These are phyloP conservation scores for Drosophila sordidula DNA, from an alignment of 2,888 invertebrate species.

Conservation along the genomic window DNA sequence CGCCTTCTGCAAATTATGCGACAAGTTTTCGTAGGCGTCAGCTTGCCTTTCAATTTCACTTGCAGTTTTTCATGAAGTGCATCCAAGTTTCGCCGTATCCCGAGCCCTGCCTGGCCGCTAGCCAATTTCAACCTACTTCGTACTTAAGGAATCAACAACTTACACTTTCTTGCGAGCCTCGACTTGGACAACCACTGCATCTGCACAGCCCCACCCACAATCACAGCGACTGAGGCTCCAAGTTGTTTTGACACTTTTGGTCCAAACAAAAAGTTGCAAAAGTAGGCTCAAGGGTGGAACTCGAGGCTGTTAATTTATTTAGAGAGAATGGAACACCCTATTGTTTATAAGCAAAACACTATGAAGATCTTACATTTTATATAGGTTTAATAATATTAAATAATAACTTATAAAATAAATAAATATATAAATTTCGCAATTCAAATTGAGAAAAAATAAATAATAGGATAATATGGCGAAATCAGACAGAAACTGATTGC, in stretches of 20 bases:
- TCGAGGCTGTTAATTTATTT: not conserved
- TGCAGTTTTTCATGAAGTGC: slow-evolving; percentile 58
- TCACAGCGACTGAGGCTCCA: slow-evolving; percentile 45
- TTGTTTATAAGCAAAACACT: no score
- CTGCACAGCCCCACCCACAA: slow-evolving; percentile 9
- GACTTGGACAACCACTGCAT: slow-evolving; percentile 20
- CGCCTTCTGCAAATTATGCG: slow-evolving; percentile 56
- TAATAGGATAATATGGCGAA: no score
- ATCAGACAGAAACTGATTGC: no score
- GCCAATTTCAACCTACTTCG: slow-evolving; percentile 33
- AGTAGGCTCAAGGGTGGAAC: slow-evolving; percentile 26
- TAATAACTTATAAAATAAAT: no score
- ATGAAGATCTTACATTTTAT: no score
- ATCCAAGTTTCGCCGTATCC: slow-evolving; percentile 7
- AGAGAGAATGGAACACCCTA: not conserved
- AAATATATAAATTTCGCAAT: no score
- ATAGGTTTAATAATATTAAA: no score
- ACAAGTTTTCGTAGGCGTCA: slow-evolving; percentile 53
- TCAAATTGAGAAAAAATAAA: no score
- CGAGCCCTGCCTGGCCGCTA: slow-evolving; percentile 29
- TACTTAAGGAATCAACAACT: slow-evolving; percentile 58
- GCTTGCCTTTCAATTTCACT: slow-evolving; percentile 68
- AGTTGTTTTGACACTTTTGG: slow-evolving; percentile 77
- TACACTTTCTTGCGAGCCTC: slow-evolving; percentile 56
- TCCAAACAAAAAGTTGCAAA: slow-evolving; percentile 54